Percentiles rank a stretch among this genome's conserved stretches.
Evolutionary conservation across 2,797 vertebrate genomes (phyloP).

Genomic region (Dipus sagitta): DNA sequence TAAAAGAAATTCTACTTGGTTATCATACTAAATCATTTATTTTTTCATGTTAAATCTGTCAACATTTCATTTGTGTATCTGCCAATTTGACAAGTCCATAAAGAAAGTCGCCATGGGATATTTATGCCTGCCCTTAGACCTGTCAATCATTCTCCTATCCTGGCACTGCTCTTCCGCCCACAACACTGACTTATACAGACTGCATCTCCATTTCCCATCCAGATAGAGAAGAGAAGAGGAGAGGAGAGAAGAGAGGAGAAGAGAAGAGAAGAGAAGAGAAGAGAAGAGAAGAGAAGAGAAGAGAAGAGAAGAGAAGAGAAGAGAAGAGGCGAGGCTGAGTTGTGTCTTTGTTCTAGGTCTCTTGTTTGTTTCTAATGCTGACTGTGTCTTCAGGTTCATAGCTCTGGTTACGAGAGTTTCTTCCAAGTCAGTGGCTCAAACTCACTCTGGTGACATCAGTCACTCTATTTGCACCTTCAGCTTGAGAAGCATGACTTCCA

Average conservation of each 20-base stretch:
- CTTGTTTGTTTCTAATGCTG: not conserved
- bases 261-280: not conserved
- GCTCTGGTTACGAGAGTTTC: not conserved
- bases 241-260: not conserved
- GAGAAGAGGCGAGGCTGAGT: not conserved
- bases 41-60: too few species aligned
- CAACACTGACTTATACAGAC: too few species aligned
- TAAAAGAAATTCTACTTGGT: too few species aligned
- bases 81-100: too few species aligned
- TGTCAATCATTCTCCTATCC: not conserved
- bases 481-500: not conserved
- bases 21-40: too few species aligned
- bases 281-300: not conserved
- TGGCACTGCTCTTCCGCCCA: accelerated
- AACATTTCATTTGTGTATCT: too few species aligned
- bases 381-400: not conserved
- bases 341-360: not conserved
- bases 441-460: not conserved
- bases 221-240: not conserved
- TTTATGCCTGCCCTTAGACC: accelerated
- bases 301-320: not conserved
- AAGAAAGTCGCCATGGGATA: too few species aligned
- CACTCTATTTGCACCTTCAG: not conserved
- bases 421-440: not conserved
- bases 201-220: not conserved